These are phyloP conservation scores for Oscarella lobularis DNA, from an alignment of 37 sponge, comb jelly and placozoan genomes.

Conservation along the genomic window DNA sequence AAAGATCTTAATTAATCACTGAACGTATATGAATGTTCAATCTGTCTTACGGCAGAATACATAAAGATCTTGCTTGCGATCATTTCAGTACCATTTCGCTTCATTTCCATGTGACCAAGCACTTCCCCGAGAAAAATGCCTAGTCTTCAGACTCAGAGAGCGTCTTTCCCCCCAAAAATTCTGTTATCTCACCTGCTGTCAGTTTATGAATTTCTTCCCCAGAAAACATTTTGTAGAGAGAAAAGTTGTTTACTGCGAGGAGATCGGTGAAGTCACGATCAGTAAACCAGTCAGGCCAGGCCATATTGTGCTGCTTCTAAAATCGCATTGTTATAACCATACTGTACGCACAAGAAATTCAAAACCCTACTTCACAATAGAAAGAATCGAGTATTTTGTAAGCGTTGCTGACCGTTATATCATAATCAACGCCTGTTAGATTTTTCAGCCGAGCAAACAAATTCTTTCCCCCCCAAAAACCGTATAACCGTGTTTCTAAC, in stretches of 20 bases:
- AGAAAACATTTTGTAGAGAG: not conserved
- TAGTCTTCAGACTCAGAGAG: too few relatives aligned
- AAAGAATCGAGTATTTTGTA: not conserved
- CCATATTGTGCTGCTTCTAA: not conserved
- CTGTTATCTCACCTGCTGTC: not conserved
- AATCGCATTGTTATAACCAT: not conserved
- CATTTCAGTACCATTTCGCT: not conserved
- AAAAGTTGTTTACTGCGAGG: not conserved
- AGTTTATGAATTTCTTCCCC: not conserved
- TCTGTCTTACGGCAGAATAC: slow-evolving; percentile 5
- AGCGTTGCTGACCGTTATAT: not conserved
- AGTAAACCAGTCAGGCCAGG: not conserved
- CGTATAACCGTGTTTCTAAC: too few relatives aligned
- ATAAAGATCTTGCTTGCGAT: not conserved
- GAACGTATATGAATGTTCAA: not conserved
- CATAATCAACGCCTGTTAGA: not conserved
- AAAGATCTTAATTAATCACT: not conserved
- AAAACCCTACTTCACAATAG: not conserved
- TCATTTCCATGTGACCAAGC: not conserved
- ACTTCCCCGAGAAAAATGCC: not conserved
- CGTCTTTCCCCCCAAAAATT: not conserved
- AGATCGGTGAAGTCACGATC: not conserved
- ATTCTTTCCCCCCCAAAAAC: too few relatives aligned
- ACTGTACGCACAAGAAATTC: not conserved
- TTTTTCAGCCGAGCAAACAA: too few relatives aligned